Conservation (phyloP, 2,113 vertebrate genomes). For the Pseudois nayaur region DNA sequence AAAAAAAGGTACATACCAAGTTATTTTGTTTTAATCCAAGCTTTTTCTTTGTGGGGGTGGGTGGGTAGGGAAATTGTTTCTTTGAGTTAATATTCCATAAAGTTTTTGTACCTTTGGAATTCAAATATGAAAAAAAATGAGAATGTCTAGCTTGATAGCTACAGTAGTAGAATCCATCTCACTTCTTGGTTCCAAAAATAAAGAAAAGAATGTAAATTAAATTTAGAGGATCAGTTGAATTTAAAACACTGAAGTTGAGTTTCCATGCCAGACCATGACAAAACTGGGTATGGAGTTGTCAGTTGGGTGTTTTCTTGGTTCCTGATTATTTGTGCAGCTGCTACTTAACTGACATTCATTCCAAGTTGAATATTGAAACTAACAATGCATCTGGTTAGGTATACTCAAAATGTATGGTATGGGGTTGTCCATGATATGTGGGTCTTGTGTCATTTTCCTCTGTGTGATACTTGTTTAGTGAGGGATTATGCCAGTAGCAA, state of each 20-base stretch:
- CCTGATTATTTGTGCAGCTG: neutral
- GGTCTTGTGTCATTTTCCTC: neutral
- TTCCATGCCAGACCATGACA: neutral
- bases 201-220: neutral
- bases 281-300: neutral
- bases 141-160: neutral
- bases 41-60: neutral
- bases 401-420: neutral
- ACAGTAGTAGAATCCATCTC: neutral
- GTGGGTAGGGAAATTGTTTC: neutral
- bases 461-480: neutral
- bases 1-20: neutral
- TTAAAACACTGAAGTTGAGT: neutral
- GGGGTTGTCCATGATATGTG: neutral
- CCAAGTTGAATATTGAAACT: neutral
- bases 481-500: neutral
- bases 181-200: neutral
- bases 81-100: neutral
- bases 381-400: neutral
- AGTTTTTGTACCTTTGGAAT: conserved; percentile 10
- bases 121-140: neutral
- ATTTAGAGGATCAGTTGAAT: neutral
- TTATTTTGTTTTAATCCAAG: neutral
- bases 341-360: neutral
- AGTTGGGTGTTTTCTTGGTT: conserved; percentile 9